Base-by-base conservation (phyloP, 2,113 vertebrate genomes). In the Mixornis gularis region DNA sequence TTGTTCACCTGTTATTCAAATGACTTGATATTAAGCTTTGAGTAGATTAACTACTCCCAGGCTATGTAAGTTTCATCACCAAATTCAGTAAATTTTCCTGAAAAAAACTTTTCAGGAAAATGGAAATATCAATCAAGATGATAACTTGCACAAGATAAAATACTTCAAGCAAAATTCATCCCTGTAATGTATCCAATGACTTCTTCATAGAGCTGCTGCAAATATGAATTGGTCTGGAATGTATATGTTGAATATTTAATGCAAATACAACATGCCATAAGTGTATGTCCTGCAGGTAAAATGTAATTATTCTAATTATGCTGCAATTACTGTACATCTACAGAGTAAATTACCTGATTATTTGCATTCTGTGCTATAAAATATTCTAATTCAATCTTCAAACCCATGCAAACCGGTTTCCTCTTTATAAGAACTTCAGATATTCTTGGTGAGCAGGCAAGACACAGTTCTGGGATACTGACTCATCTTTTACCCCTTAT, bases 231-330 rank as follows among this genome's bases (percentile, higher is more conserved):
- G 48, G 24, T 81, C 77, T 93, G 53, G 65, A 93, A 91, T 92
- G 9, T 72, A 60, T 55, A 94, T 90, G 17, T 68, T 96, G 73
- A 94, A 89, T 92, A 89, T 91, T 95, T 94, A 95, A 87, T 94
- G 65, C 79, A 95, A 93, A 93, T 89, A 88, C 63, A 92, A 86
- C 82, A 69, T 70, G 38, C 53, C 41, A 34, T 89, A 96, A 96
- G 64, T 91, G 53, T n/a, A 92, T 95, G 94, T 93, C 84, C 76
- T 97, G 79, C 63, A 92, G 87, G 63, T 78, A 65, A 96, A 96
- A 93, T 82, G 56, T 59, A 96, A 85, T 96, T 95, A 96, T 96
- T 97, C 83, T 95, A 95, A 96, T 96, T 96, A 95, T 58, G 89
- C 69, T 79, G 74, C 81, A 91, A 96, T 96, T 96, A 96, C 43